These are phyloP conservation scores for Oceanites oceanicus DNA, from an alignment of 2,113 vertebrate genomes.

Conservation along the genomic window DNA sequence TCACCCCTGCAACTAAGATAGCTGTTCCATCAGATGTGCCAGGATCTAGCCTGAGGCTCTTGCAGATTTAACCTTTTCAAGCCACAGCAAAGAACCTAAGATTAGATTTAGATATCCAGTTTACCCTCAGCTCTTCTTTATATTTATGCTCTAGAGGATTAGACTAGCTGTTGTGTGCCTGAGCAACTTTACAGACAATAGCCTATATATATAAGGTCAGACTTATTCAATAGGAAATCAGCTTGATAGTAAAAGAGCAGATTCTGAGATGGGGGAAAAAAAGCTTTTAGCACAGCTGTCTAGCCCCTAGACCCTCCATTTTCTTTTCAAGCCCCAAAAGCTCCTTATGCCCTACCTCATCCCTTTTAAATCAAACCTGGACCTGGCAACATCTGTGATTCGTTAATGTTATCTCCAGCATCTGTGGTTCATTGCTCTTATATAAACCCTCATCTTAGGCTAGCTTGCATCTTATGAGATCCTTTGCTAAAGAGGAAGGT, in stretches of 20 bases:
- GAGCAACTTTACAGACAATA: not conserved
- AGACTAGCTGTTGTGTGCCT: not conserved
- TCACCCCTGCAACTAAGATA: conserved; percentile 24
- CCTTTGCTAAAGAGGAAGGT: not conserved
- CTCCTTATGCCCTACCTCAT: not conserved
- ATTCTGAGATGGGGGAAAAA: rapidly evolving
- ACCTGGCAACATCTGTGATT: not conserved
- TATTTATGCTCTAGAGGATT: not conserved
- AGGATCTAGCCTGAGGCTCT: not conserved
- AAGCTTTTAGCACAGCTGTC: not conserved
- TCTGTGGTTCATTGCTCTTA: not conserved
- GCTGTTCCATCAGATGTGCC: conserved; percentile 27
- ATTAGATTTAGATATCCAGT: not conserved
- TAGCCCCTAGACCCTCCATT: not conserved
- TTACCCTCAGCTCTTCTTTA: not conserved
- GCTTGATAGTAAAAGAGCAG: not conserved
- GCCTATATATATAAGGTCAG: not conserved
- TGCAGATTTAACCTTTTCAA: conserved; percentile 27
- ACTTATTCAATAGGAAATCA: not conserved
- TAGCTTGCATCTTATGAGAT: not conserved
- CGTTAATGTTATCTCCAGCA: not conserved
- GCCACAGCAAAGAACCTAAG: not conserved
- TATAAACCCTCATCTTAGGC: not conserved
- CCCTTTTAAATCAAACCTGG: not conserved
- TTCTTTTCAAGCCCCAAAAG: not conserved